phyloP scores from a whole-genome alignment of 1,140 invertebrate species.

The Drosophila grimshawi region DNA sequence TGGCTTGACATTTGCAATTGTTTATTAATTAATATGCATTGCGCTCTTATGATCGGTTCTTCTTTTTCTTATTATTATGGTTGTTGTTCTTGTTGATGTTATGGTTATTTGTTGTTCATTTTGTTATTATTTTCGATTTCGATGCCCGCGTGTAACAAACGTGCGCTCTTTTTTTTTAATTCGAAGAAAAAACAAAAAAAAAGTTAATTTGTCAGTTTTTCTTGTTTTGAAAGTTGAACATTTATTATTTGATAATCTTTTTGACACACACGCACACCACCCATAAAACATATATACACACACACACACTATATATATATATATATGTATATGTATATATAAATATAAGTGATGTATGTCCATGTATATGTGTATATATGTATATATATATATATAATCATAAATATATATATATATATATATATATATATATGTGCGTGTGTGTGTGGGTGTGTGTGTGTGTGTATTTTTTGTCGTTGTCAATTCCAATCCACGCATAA shows the following conservation, averaged over 20 bases:
- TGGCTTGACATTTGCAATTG: constrained; percentile 47
- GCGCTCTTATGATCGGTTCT: constrained; percentile 28
- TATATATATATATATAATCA: too few species aligned
- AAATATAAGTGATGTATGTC: constrained; percentile 32
- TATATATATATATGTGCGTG: constrained; percentile 40
- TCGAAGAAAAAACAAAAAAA: background rate
- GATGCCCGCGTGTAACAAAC: constrained; percentile 73
- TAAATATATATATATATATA: background rate
- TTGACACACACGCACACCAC: constrained; percentile 40
- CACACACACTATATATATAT: constrained; percentile 14
- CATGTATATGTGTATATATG: too few species aligned
- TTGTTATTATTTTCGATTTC: constrained; percentile 49
- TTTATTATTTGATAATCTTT: constrained; percentile 48
- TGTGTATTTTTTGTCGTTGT: constrained; percentile 51
- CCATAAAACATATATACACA: constrained; percentile 8
- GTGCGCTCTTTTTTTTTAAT: constrained; percentile 57
- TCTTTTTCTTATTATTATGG: constrained; percentile 22
- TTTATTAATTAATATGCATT: constrained; percentile 53
- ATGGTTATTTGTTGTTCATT: constrained; percentile 19
- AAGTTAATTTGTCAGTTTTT: constrained; percentile 19
- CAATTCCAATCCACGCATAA: constrained; percentile 68
- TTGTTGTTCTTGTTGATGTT: constrained; percentile 13
- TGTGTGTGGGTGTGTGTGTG: constrained; percentile 38
- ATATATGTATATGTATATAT: constrained; percentile 10
- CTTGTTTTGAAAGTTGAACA: constrained; percentile 45